Evolutionary conservation across 2,797 vertebrate species (phyloP), one percentile per base, ranked within the genome.

Genomic region (Calcarius lapponicus): DNA sequence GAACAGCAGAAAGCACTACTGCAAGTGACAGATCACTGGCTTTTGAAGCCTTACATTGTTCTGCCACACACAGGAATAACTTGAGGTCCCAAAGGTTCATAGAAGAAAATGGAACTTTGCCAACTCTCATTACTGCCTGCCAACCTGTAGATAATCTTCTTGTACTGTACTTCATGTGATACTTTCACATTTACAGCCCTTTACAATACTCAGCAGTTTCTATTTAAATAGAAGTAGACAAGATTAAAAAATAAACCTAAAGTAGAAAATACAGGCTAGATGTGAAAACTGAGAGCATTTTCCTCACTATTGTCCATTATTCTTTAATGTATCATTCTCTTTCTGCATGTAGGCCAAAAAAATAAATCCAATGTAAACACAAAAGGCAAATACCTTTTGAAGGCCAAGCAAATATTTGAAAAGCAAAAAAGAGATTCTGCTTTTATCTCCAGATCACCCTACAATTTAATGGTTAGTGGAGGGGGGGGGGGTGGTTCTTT

Each of bases 321-420:
- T 97, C 96, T 93, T 97, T 97, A 97, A 96, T 95, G 96, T 97
- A 96, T 98, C 97, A 96, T 97, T 96, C 92, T 97, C 95, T 94
- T 95, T 97, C 97, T 97, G 94, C 97, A 94, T 95, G 93, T 94
- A 97, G 95, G 97, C 97, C 97, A 97, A 96, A 98, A 98, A 98
- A 98, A 98, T 92, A 97, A 97, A 95, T 94, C 97, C 97, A 98
- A 95, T 97, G 98, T 97, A 98, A 99, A 98, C 96, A 98, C 92
- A 98, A 97, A 98, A 98, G 95, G 97, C 98, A 99, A 99, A 99
- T 97, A 98, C 79, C 91, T 97, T 97, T 97, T 97, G 98, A 99
- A 99, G 98, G 98, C 98, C 98, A 98, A 94, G 98, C 98, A 99
- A 99, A 99, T 98, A 99, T 98, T 99, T 98, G 98, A 98, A 98